These are phyloP conservation scores for Bombycilla garrulus DNA, from an alignment of 2,113 vertebrate species.

Conservation along the genomic window DNA sequence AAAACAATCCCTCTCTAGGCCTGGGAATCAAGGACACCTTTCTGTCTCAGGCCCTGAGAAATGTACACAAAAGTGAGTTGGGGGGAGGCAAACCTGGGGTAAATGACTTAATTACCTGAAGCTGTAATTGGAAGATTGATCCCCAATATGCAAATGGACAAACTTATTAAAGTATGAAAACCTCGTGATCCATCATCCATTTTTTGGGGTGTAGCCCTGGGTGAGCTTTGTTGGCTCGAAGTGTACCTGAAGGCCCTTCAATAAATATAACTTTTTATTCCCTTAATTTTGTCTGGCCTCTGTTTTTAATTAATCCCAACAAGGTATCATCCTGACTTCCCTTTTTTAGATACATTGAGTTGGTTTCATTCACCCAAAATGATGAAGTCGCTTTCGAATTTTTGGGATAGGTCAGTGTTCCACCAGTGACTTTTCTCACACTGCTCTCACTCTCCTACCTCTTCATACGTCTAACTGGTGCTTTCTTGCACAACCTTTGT, in stretches of 20 bases:
- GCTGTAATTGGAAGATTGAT: neutral
- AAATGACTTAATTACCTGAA: neutral
- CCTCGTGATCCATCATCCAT: rapidly evolving
- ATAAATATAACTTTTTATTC: neutral
- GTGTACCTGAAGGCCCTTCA: neutral
- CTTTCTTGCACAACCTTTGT: neutral
- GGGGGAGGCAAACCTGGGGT: neutral
- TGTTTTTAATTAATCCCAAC: neutral
- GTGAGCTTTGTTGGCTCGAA: neutral
- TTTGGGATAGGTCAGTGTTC: neutral
- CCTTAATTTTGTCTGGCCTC: neutral
- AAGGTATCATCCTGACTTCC: neutral
- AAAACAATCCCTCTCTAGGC: neutral
- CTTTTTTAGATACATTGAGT: neutral
- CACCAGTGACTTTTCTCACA: neutral
- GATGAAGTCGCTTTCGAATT: neutral
- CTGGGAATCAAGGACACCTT: neutral
- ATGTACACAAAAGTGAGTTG: neutral
- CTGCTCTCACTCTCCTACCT: neutral
- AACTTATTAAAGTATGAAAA: neutral
- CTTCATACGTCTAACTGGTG: neutral
- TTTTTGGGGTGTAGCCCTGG: neutral
- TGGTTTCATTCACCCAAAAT: neutral
- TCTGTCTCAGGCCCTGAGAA: neutral
- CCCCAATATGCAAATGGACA: neutral